Conservation (phyloP, 2,113 vertebrate genomes). For the Candoia aspera region DNA sequence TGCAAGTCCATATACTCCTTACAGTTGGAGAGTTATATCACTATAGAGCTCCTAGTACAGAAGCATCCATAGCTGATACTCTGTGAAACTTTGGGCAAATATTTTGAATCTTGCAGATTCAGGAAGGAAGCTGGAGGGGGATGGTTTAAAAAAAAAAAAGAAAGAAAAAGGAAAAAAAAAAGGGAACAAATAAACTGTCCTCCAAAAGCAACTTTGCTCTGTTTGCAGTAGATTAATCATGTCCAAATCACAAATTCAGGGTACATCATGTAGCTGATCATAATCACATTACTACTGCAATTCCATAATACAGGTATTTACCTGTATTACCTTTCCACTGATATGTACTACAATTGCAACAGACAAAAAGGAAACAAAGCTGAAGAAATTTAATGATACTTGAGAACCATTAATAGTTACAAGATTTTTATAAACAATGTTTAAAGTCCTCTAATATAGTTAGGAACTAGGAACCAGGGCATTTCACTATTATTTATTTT, state of each 20-base stretch:
- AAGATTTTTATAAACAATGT: neutral
- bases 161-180: too few relatives aligned
- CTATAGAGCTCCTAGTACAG: neutral
- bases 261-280: constrained; percentile 2
- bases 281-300: constrained; percentile 39
- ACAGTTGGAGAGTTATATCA: neutral
- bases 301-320: too few relatives aligned
- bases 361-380: neutral
- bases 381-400: neutral
- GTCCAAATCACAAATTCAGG: neutral
- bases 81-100: neutral
- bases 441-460: neutral
- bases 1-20: neutral
- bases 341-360: neutral
- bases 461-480: neutral
- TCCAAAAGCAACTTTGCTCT: constrained; percentile 16
- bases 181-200: neutral
- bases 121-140: neutral
- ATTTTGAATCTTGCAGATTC: neutral
- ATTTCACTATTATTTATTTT: neutral
- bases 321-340: neutral
- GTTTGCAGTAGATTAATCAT: constrained; percentile 39
- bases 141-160: neutral
- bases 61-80: neutral
- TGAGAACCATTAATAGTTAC: neutral